These are phyloP conservation scores for Mesocricetus auratus DNA, from an alignment of 2,113 vertebrate genomes.

Conservation along the genomic window DNA sequence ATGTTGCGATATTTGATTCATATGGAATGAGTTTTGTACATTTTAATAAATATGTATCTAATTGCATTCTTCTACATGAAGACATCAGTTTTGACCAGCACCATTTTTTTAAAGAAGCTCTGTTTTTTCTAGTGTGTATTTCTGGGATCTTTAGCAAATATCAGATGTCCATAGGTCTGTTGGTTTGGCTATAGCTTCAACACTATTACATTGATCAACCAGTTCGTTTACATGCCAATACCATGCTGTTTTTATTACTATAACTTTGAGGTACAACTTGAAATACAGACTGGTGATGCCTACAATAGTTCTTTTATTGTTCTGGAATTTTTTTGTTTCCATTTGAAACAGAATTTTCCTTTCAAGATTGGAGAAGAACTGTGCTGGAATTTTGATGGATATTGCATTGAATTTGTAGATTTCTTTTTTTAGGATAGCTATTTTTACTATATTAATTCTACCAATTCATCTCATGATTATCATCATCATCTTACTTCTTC, in stretches of 20 bases:
- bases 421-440: not conserved
- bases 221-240: not conserved
- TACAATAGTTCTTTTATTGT: not conserved
- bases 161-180: not conserved
- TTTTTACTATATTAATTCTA: not conserved
- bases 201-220: not conserved
- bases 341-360: not conserved
- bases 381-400: not conserved
- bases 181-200: not conserved
- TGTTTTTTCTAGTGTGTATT: not conserved
- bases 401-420: not conserved
- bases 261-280: not conserved
- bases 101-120: not conserved
- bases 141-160: not conserved
- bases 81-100: not conserved
- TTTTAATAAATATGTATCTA: not conserved
- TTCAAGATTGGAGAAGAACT: not conserved
- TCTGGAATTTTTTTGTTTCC: not conserved
- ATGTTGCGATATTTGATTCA: not conserved
- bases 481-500: not conserved
- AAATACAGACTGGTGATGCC: not conserved
- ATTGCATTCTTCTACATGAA: not conserved
- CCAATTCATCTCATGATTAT: not conserved
- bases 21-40: not conserved
- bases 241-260: not conserved